Base-by-base conservation (phyloP, 2,113 vertebrate genomes). In the Platycercus adscitus region DNA sequence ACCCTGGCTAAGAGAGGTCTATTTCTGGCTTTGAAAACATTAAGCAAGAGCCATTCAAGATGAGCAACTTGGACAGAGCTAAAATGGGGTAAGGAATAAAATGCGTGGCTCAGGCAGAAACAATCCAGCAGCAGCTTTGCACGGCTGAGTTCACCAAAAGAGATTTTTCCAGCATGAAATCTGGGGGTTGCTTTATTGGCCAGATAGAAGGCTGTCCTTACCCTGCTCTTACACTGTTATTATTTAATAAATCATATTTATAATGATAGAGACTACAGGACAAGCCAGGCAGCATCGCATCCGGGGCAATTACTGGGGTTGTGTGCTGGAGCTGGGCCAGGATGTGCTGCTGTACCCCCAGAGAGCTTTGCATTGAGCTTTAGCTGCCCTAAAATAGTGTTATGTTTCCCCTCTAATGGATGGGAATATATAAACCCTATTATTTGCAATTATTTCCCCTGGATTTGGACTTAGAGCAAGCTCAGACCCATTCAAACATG, bases 231-330 rank as follows among this genome's bases (percentile, higher is more conserved):
- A 11, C 29, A 0, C 44, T 19, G 79, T 84, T 70, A 76, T 88
- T 90, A 93, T 92, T 96, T 96, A 96, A 95, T 96, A 93, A 93
- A 96, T 88, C 24, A 13, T 10, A 0, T 75, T 93, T 84, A 12
- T 96, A 92, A 86, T 84, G 90, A 95, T 84, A 92, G 77, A 73
- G 26, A 25, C 25, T 29, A 5, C 71, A 44, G 90, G 71, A 75
- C 31, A 2, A 25, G 91, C 81, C 16, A 2, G 92, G 43, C 26
- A 1, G 82, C 82, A 88, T 69, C 3, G 2, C 84, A 91, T 37
- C 77, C 1, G 0, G 66, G 55, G 31, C 83, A 93, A 93, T 95
- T 95, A 93, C 9, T 43, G 69, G 68, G 69, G 35, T 39, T 85
- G 46, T 12, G 37, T 6, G 0, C 16, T 92, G 94, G 88, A 63